A percentile compares a stretch with the other conserved stretches of the same genome.
phyloP scores from a whole-genome alignment of 2,888 invertebrate genomes.

The Gymnoscelis rufifasciata region DNA sequence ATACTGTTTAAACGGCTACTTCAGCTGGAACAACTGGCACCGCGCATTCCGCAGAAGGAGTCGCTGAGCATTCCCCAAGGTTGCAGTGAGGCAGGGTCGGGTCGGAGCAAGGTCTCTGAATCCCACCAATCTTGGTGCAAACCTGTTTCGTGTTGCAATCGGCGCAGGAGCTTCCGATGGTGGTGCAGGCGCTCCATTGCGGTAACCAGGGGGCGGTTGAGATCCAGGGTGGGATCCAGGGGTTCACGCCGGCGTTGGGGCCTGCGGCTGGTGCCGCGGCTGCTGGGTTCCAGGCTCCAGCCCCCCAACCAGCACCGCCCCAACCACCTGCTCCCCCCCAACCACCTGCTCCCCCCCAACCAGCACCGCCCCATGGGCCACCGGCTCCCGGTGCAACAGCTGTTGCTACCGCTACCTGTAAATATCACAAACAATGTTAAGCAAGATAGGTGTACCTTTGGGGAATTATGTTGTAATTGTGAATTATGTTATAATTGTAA shows the following conservation, averaged over 20 bases:
- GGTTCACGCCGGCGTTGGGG: constrained; percentile 43
- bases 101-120: constrained; percentile 56
- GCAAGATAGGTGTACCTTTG: no score
- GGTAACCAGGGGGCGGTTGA: constrained; percentile 61
- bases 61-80: constrained; percentile 68
- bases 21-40: constrained; percentile 30
- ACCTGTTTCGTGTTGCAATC: constrained; percentile 60
- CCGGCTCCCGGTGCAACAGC: constrained; percentile 46
- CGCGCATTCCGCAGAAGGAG: constrained; percentile 57
- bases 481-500: no score
- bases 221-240: constrained; percentile 68
- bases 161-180: constrained; percentile 50
- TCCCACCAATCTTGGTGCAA: constrained; percentile 63
- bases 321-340: background rate
- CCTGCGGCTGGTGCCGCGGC: constrained; percentile 25
- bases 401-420: constrained; percentile 49
- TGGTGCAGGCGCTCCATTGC: constrained; percentile 58
- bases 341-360: background rate
- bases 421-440: background rate
- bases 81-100: constrained; percentile 66
- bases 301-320: background rate
- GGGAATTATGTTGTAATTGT: background rate
- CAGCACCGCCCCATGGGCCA: constrained; percentile 13
- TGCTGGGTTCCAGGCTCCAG: constrained; percentile 22
- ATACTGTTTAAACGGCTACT: constrained; percentile 17